A percentile compares a stretch with the other conserved stretches of the same genome.
Conservation (phyloP, 1,140 invertebrate species). For the Danaus melanippus region DNA sequence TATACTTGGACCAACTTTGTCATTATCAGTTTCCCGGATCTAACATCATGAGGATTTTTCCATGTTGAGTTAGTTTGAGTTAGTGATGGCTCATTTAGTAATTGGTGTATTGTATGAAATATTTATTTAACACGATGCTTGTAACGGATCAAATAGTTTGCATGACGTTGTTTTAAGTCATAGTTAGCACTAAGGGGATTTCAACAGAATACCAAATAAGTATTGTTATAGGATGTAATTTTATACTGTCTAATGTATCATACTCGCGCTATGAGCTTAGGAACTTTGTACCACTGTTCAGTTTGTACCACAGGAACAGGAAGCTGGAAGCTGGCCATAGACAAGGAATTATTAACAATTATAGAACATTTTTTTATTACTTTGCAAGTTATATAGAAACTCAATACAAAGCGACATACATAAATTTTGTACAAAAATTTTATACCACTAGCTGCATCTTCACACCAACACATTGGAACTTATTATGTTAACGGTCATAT, state of each 20-base stretch:
- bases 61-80: no score
- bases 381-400: no score
- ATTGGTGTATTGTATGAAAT: constrained; percentile 1
- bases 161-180: constrained; percentile 36
- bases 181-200: constrained; percentile 40
- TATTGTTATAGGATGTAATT: constrained; percentile 55
- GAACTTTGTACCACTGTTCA: constrained; percentile 25
- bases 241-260: constrained; percentile 50
- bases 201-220: constrained; percentile 36
- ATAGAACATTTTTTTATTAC: no score
- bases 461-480: no score
- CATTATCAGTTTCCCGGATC: no score
- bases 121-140: constrained; percentile 32
- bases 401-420: no score
- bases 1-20: no score
- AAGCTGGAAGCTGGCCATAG: neutral
- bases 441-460: no score
- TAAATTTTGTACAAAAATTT: no score
- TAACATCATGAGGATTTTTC: no score
- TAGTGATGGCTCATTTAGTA: no score
- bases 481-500: no score
- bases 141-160: constrained; percentile 45
- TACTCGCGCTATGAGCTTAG: constrained; percentile 42
- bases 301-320: constrained; percentile 8
- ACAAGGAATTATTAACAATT: neutral